Evolutionary conservation across 2,888 invertebrate species (phyloP), one percentile per base, ranked within the genome.

Genomic region (Apodemia mormo): DNA sequence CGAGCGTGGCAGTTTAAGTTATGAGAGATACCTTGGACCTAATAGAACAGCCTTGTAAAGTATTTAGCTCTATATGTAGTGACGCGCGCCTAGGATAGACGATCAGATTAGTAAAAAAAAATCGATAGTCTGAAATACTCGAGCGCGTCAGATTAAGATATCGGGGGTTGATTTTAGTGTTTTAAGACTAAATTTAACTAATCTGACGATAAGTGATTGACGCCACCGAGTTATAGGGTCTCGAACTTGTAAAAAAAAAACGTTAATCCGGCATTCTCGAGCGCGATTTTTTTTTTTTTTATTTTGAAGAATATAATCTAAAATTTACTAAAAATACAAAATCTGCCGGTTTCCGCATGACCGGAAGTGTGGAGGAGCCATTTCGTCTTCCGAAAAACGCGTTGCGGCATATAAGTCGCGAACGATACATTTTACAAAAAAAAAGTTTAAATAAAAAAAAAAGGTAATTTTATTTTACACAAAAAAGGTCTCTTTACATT

Each of bases 51-150:
- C 66, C 66, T 66, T 66, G 66, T 66, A 66, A 66, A 66, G 66
- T 66, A 66, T 66, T 66, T 66, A 66, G 66, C 66, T 66, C 66
- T 66, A 66, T 66, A 66, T 66, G 66, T 66, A 66, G 66, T 66
- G 66, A 66, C 66, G 66, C 66, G 66, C 66, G 66, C 37, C 66
- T 40, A 37, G 66, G 43, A 66, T 66, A 66, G 66, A 66, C 66
- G 40, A 66, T 66, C 45, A 45, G 45, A 45, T 45, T 45, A 45
- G 45, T 45, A 45, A 45, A 45, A 45, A 22, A 45, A 45, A 66
- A 33, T 66, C 66, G 66, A 66, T 33, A 33, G 66, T 43, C 40
- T 66, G 40, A 66, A 43, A 66, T 66, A 45, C 22, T 22, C 22
- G 22, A 22, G 22, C 22, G 22, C 22, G 22, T 22, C 22, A 22